Conservation (phyloP, 2,888 invertebrate genomes). For the Arge pagana region DNA sequence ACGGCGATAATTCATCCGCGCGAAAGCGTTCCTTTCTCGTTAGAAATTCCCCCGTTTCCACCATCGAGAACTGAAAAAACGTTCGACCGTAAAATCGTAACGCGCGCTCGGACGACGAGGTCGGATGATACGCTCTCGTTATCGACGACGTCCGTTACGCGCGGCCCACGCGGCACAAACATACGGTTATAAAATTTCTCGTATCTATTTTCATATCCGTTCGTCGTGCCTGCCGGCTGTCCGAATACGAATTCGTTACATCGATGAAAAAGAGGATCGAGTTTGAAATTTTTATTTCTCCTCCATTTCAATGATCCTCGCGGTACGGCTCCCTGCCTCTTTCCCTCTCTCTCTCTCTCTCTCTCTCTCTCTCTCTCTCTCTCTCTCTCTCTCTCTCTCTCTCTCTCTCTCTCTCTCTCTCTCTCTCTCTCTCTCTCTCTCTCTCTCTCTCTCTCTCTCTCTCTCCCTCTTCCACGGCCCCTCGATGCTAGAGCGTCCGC, state of each 20-base stretch:
- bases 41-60: too few relatives aligned
- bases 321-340: slow-evolving; percentile 14
- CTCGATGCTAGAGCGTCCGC: too few relatives aligned
- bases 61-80: too few relatives aligned
- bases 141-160: not conserved
- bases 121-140: not conserved
- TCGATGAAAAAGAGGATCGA: not conserved
- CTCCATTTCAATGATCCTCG: slow-evolving; percentile 2
- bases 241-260: not conserved
- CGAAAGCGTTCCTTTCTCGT: too few relatives aligned
- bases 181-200: not conserved
- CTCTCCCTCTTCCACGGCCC: slow-evolving; percentile 15
- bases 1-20: too few relatives aligned
- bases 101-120: too few relatives aligned
- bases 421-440: slow-evolving; percentile 7
- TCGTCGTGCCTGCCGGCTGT: not conserved
- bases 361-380: slow-evolving; percentile 15
- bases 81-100: too few relatives aligned
- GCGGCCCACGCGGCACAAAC: not conserved
- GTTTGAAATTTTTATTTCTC: not conserved
- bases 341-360: slow-evolving; percentile 20
- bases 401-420: slow-evolving; percentile 4
- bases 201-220: slow-evolving; percentile 1
- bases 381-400: slow-evolving; percentile 9
- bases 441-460: slow-evolving; percentile 8